Base-by-base conservation (phyloP, 1,140 invertebrate species). In the Aleiodes sp. region DNA sequence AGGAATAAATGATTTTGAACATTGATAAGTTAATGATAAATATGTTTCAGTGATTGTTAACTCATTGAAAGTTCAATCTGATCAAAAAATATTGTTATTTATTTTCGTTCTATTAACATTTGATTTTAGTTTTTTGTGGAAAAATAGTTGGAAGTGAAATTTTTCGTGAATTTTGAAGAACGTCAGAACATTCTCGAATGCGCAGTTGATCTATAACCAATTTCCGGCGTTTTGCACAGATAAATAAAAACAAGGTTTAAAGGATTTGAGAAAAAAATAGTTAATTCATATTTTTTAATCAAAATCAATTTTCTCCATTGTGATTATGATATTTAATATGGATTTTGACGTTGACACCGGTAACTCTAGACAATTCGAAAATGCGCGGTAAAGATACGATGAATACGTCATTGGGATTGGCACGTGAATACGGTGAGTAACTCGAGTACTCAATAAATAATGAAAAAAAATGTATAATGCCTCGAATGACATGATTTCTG, bases 301-400 rank as follows among this genome's bases (percentile, higher is more conserved):
- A 19, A 4, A 21, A 16, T 19, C 12, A 63, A 24, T 59, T 59
- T 59, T 2, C 24, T 24, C 21, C n/a, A 6, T 33, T 3, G 60
- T 24, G 19, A 52, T 6, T 24, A 10, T 24, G 46, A 39, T 24
- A 26, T 2, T 4, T 39, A 14, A 26, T 1, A 63, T 63, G 61
- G 61, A 41, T 24, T 9, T 24, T 41, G n/a, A 21, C 12, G 26
- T 41, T 52, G 46, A 24, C 46, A 52, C 4, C 46, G 35, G 19
- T 14, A 39, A 10, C 2, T 63, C 3, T 37, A 37, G 10, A 63
- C 16, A 21, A 63, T 62, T 71, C 65, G 65, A 71, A 71, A 71
- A 71, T 71, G 70, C 70, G 64, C 70, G 70, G 70, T 67, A 71
- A 71, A 52, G 28, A 62, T 33, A 67, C 59, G 57, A 67, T 67